Evolutionary conservation across 2,888 invertebrate genomes (phyloP), one percentile per base, ranked within the genome.

Genomic region (Drosophila planitibia): DNA sequence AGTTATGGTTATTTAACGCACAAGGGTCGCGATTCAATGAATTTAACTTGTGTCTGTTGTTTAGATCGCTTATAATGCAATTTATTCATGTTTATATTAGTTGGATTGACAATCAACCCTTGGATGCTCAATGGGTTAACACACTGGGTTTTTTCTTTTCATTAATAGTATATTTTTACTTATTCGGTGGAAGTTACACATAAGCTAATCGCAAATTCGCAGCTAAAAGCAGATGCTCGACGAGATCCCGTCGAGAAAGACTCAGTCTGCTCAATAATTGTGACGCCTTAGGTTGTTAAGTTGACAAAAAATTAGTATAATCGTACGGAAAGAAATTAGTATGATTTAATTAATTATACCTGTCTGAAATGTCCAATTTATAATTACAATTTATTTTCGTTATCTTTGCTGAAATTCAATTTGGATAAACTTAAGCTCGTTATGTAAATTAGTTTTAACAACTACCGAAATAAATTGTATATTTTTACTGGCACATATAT

Each of bases 1-100:
- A 89, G 89, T 89, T 89, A 89, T 91, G 81, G 88, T 74, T 81
- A 79, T 88, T 87, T 83, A 83, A 82, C 80, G 77, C 72, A 37
- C 6, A 52, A 74, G 58, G 59, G 79, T 81, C 76, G 80, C 74
- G 52, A 41, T 65, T 67, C 65, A 68, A 53, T 70, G 63, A 63
- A 64, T 76, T 74, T 60, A 68, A 60, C 62, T 79, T 90, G 52
- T 74, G 86, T 83, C 79, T 81, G 74, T 79, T 89, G 89, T 89
- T 89, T 82, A 74, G 68, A 76, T 73, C 72, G 85, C 76, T 87
- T 79, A 82, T 87, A 79, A 85, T 90, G 90, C 85, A 91, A 91
- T 90, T 91, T 83, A 87, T 85, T 75, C 79, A 78, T 85, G 82
- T 91, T 88, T 81, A 74, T 81, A 67, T 80, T 75, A 70, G 61